phyloP scores from a whole-genome alignment of 2,113 vertebrate species.

The Clarias batrachus region DNA sequence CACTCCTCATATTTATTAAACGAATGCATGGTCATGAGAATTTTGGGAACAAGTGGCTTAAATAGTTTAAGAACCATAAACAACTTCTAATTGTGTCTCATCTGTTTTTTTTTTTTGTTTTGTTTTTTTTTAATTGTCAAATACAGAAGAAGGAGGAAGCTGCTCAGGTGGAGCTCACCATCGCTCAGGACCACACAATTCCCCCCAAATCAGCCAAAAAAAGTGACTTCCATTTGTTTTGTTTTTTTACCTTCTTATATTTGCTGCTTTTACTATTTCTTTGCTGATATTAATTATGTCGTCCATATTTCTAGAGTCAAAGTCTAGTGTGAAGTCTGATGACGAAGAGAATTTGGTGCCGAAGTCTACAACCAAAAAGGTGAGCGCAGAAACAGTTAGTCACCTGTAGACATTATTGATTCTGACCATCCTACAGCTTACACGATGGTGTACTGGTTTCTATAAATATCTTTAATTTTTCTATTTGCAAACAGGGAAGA shows the following conservation, averaged over 20 bases:
- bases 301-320: constrained; percentile 53
- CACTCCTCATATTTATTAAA: neutral
- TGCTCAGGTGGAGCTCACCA: constrained; percentile 64
- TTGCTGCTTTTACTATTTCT: neutral
- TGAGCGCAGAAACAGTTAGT: constrained; percentile 29
- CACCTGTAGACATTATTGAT: neutral
- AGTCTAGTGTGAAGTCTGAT: constrained; percentile 57
- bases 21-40: neutral
- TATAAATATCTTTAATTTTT: neutral
- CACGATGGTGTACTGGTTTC: neutral
- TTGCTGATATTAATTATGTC: neutral
- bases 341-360: constrained; percentile 60
- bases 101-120: too few relatives aligned
- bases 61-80: neutral
- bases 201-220: constrained; percentile 65
- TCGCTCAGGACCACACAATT: constrained; percentile 63
- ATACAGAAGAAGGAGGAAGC: constrained; percentile 55
- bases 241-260: neutral
- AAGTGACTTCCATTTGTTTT: constrained; percentile 50
- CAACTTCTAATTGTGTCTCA: neutral
- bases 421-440: neutral
- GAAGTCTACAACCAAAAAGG: constrained; percentile 61
- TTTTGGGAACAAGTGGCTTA: neutral
- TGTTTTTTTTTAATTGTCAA: too few relatives aligned
- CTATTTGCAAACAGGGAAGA: constrained; percentile 55